Base-by-base conservation (phyloP, 2,113 vertebrate genomes). In the Mellivora capensis region DNA sequence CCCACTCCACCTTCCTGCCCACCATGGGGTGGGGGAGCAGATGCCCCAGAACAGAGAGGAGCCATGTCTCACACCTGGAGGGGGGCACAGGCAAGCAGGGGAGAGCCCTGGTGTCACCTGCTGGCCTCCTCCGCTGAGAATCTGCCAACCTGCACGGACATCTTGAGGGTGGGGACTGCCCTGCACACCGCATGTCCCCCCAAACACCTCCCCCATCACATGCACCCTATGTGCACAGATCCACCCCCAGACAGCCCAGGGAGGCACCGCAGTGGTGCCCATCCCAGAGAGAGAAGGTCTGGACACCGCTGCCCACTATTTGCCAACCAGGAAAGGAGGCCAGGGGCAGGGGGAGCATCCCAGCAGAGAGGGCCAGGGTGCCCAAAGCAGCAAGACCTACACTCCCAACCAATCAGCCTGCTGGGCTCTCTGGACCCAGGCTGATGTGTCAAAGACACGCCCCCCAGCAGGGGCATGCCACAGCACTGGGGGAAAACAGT, bases 161-260 rank as follows among this genome's bases (percentile, higher is more conserved):
- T 7, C 69, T 1, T 44, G 29, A 39, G 7, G 61, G 21, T 61
- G 0, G 0, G 54, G 27, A 15, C 20, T 5, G 39, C 83, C 95
- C 18, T 13, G 21, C 6, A 12, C 2, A 0, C 37, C 1, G 0
- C 0, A 4, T 31, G 47, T 37, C n/a, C 13, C 39, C 25, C 6
- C 44, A 54, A 18, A 54, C 52, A 54, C 52, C 52, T 54, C 57
- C 17, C 23, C 25, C 25, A 27, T 34, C 6, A 13, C 3, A 0
- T 29, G 2, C 2, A 4, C 11, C 2, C 1, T 1, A 3, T 2
- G 18, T 49, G 15, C 15, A 23, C 44, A 7, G 14, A 57, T 25
- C 31, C 21, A 5, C 42, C n/a, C 15, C 72, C 31, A 21, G 21
- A 37, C 23, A 39, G 44, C 29, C 12, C 1, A 0, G 23, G 23